Percentiles rank a stretch among this genome's conserved stretches.
phyloP scores from a whole-genome alignment of 1,140 invertebrate species.

The Ceratosolen fusciceps region DNA sequence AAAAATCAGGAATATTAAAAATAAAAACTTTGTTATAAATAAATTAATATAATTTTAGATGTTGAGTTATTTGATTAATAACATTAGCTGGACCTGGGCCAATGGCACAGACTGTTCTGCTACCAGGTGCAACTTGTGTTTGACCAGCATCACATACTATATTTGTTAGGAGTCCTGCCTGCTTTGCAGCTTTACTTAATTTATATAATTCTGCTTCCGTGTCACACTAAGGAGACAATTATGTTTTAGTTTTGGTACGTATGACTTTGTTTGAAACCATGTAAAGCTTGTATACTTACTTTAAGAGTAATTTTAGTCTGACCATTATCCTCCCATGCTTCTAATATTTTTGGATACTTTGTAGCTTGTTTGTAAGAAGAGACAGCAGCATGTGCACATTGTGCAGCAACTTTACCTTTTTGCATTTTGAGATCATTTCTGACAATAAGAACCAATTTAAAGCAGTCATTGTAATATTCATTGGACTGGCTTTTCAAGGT shows the following conservation, averaged over 20 bases:
- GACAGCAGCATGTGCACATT: conserved; percentile 92
- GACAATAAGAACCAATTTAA: conserved; percentile 88
- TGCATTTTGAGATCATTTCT: conserved; percentile 93
- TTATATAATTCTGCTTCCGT: conserved; percentile 78
- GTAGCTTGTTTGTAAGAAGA: conserved; percentile 80
- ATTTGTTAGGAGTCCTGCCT: conserved; percentile 79
- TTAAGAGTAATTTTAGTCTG: conserved; percentile 89
- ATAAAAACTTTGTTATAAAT: conserved; percentile 37
- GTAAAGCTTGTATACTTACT: conserved; percentile 61
- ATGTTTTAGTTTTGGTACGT: not conserved
- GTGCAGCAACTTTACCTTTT: conserved; percentile 94
- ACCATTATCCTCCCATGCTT: conserved; percentile 83
- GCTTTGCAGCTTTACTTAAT: conserved; percentile 78
- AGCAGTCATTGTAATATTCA: not conserved
- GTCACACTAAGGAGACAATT: conserved; percentile 69
- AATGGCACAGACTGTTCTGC: conserved; percentile 89
- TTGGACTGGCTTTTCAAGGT: not conserved
- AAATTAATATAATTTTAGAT: conserved; percentile 86
- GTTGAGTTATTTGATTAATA: conserved; percentile 88
- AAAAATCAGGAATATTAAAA: conserved; percentile 27
- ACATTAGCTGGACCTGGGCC: conserved; percentile 85
- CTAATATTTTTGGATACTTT: conserved; percentile 76
- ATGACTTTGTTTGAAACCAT: not conserved
- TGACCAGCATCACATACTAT: conserved; percentile 89
- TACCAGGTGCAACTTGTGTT: conserved; percentile 90